phyloP scores from a whole-genome alignment of 2,113 vertebrate genomes.

The Vulpes vulpes region DNA sequence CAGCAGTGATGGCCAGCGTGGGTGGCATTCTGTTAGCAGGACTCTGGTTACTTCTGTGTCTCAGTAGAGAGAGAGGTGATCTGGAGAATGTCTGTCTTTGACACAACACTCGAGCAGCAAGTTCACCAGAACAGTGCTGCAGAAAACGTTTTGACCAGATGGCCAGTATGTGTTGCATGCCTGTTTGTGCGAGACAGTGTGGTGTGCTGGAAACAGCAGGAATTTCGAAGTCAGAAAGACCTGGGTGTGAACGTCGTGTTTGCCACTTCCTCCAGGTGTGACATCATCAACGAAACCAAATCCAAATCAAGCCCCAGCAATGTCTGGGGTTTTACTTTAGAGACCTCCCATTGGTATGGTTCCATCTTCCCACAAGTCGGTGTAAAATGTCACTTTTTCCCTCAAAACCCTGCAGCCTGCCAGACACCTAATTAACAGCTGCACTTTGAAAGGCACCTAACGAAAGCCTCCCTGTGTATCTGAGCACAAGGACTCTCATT shows the following conservation, averaged over 20 bases:
- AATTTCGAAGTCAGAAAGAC: not conserved
- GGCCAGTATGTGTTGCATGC: fast-evolving
- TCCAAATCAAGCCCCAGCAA: not conserved
- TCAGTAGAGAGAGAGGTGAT: not conserved
- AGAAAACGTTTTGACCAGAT: too few species aligned
- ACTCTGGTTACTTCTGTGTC: not conserved
- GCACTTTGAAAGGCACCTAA: slow-evolving; percentile 84
- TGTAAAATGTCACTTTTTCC: slow-evolving; percentile 78
- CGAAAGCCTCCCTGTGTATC: slow-evolving; percentile 81
- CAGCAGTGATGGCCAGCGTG: too few species aligned
- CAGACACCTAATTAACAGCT: slow-evolving; percentile 85
- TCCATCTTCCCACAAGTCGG: slow-evolving; percentile 74
- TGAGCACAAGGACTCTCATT: slow-evolving; percentile 86
- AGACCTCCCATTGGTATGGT: slow-evolving; percentile 66
- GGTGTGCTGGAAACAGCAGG: not conserved
- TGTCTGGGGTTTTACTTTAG: not conserved
- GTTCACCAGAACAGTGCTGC: fast-evolving
- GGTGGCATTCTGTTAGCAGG: fast-evolving
- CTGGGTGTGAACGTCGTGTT: fast-evolving
- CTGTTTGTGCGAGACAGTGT: not conserved
- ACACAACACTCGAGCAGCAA: not conserved
- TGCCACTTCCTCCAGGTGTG: not conserved
- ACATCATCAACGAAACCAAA: fast-evolving
- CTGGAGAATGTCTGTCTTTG: not conserved
- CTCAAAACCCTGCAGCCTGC: slow-evolving; percentile 76